Base-by-base conservation (phyloP, 2,797 vertebrate genomes). In the Malacoctenus gilli region DNA sequence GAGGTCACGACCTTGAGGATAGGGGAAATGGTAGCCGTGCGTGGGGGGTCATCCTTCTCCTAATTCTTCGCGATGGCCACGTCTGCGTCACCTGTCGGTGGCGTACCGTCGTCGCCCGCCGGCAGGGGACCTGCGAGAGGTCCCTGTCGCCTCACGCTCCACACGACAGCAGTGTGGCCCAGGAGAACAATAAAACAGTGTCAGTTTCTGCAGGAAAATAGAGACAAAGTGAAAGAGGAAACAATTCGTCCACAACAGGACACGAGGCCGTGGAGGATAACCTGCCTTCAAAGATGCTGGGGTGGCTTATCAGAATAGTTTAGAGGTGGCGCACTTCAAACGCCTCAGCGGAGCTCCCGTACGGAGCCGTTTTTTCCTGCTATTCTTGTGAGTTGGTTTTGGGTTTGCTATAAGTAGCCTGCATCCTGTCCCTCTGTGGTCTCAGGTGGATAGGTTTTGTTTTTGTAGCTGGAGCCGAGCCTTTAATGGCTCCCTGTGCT, bases 241-340 rank as follows among this genome's bases (percentile, higher is more conserved):
- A 93, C 92, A 94, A 95, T 97, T 94, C 90, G 86, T 92, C 95
- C 94, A 93, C 93, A 95, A 95, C 89, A 93, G 94, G 93, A 95
- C 92, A 90, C 85, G 74, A 91, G 92, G 94, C 90, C 80, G 69
- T 70, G 66, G 79, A 95, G 95, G 95, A 95, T 91, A 96, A 95
- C 94, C 93, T 91, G 90, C 90, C 96, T 96, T 98, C 95, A 97
- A 97, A 97, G 95, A 92, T 93, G 91, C 93, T 89, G 91, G 92
- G 92, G 89, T 92, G 74, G 70, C 87, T 85, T 87, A 93, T 93
- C 92, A 85, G 90, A 91, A 93, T 94, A 94, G 95, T 95, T 95
- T 93, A 91, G 94, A 94, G 93, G 94, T 92, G 93, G 93, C 85
- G 92, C 90, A 94, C 95, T 96, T 99, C 96, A 99, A 98, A 98